Conservation (phyloP, 2,888 invertebrate genomes). For the Eurois occulta region DNA sequence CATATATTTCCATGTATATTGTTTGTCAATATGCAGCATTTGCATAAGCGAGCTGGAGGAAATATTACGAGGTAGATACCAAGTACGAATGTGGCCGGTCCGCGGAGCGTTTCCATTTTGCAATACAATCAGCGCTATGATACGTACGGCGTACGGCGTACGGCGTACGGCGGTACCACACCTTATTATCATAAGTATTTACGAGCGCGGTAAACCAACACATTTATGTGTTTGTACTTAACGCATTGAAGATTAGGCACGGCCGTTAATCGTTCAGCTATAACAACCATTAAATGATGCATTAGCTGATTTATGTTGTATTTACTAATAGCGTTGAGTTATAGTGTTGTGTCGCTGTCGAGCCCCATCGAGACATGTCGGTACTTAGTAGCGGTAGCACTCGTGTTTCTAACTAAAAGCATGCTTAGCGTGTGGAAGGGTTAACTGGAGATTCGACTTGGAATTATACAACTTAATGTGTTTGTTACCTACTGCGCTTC, state of each 20-base stretch:
- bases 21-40: conserved; percentile 84
- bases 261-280: conserved; percentile 76
- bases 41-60: conserved; percentile 83
- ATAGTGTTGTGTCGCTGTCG: conserved; percentile 42
- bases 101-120: conserved; percentile 84
- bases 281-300: conserved; percentile 71
- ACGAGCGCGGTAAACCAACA: conserved; percentile 85
- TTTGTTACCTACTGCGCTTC: conserved; percentile 14
- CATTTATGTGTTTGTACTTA: conserved; percentile 82
- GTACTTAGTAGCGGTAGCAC: conserved; percentile 45
- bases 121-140: conserved; percentile 82
- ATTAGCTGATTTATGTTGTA: conserved; percentile 66
- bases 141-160: conserved; percentile 67
- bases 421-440: conserved; percentile 24
- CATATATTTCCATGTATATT: conserved; percentile 85
- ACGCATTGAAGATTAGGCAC: conserved; percentile 80
- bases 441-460: conserved; percentile 15
- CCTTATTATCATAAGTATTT: conserved; percentile 87
- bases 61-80: conserved; percentile 79
- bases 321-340: conserved; percentile 62
- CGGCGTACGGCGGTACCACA: conserved; percentile 71
- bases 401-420: conserved; percentile 44
- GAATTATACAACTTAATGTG: conserved; percentile 37
- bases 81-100: conserved; percentile 75
- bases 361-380: conserved; percentile 58